Evolutionary conservation across 2,888 invertebrate species (phyloP).

Genomic region (Limenitis camilla): DNA sequence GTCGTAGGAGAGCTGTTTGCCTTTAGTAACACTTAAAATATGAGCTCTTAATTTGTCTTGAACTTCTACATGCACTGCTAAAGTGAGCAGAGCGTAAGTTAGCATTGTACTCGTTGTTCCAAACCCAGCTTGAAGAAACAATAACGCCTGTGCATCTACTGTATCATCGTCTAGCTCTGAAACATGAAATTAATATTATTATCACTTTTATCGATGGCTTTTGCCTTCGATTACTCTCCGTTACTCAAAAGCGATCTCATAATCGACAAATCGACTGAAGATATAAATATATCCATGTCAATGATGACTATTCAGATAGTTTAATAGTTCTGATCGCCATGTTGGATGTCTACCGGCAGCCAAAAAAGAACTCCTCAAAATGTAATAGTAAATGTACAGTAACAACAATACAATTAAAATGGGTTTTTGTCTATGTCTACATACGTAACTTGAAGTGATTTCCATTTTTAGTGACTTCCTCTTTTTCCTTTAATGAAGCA

Average conservation of each 20-base stretch:
- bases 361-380: no score
- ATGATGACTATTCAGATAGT: no score
- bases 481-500: constrained; percentile 52
- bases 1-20: not conserved
- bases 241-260: no score
- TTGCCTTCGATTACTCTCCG: no score
- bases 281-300: no score
- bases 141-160: not conserved
- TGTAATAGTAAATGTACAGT: no score
- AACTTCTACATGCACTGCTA: not conserved
- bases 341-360: no score
- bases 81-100: not conserved
- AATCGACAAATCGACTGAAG: no score
- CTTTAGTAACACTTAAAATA: constrained; percentile 1
- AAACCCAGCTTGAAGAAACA: constrained; percentile 1
- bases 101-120: not conserved
- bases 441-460: not conserved
- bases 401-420: no score
- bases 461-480: constrained; percentile 22
- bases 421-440: not conserved
- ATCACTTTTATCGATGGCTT: no score
- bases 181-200: not conserved
- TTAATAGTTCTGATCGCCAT: no score
- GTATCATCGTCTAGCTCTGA: constrained; percentile 3
- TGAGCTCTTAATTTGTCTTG: constrained; percentile 6